phyloP scores from a whole-genome alignment of 2,797 vertebrate genomes.

The Argyrosomus regius region DNA sequence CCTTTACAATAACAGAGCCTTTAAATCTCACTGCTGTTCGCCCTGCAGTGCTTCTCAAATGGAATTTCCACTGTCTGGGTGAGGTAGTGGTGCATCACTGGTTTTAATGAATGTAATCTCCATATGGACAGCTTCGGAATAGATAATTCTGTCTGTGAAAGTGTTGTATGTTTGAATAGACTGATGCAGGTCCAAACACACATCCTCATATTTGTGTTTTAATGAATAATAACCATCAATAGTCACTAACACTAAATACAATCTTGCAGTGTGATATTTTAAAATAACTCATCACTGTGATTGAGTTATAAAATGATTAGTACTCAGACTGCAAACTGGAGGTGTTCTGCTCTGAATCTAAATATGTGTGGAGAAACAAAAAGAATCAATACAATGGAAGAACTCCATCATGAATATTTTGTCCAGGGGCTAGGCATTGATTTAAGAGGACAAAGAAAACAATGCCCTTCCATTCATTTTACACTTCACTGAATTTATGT shows the following conservation, averaged over 20 bases:
- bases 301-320: neutral
- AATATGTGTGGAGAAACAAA: neutral
- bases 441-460: no score
- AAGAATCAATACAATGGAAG: no score
- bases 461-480: no score
- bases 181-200: no score
- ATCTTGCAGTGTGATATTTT: neutral
- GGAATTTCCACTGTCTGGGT: neutral
- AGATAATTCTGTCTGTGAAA: neutral
- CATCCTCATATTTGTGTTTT: no score
- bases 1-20: neutral
- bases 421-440: no score
- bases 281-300: no score
- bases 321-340: neutral
- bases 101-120: neutral
- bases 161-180: no score
- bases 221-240: neutral
- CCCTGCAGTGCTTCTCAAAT: neutral
- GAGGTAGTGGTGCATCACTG: neutral
- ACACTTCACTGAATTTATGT: no score
- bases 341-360: neutral
- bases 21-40: slow-evolving; percentile 25
- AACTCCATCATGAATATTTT: no score
- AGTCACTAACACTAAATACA: neutral
- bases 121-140: neutral